A percentile compares a stretch with the other conserved stretches of the same genome.
These are phyloP conservation scores for Drosophila rellima DNA, from an alignment of 2,888 invertebrate genomes.

Conservation along the genomic window DNA sequence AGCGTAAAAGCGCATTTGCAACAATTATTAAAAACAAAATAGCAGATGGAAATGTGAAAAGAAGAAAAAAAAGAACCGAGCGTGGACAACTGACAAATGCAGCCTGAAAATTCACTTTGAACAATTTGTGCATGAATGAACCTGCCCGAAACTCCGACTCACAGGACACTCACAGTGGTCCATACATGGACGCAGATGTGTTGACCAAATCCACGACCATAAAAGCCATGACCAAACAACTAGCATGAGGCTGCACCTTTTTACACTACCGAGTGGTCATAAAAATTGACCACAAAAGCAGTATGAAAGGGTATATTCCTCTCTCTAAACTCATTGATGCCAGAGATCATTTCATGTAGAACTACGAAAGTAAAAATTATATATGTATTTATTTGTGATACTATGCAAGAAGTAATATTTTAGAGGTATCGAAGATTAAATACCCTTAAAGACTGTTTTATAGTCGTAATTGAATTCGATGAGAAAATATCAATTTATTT, in stretches of 20 bases:
- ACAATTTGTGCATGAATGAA: constrained; percentile 83
- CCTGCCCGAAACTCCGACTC: constrained; percentile 45
- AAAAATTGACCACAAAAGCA: constrained; percentile 7
- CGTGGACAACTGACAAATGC: constrained; percentile 74
- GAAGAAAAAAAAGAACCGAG: constrained; percentile 8
- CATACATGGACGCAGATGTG: constrained; percentile 41
- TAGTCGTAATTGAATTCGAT: no score
- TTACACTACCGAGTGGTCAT: constrained; percentile 7
- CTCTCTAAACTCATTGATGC: constrained; percentile 3
- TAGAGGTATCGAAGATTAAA: background rate
- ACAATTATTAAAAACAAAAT: constrained; percentile 70
- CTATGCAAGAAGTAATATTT: background rate
- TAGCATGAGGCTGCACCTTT: constrained; percentile 11
- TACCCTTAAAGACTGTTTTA: background rate
- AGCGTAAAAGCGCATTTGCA: constrained; percentile 85
- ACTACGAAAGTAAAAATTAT: background rate
- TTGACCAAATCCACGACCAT: constrained; percentile 43
- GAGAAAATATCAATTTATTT: no score
- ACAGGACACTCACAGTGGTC: constrained; percentile 15
- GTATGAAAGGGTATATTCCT: background rate
- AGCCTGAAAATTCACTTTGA: constrained; percentile 78
- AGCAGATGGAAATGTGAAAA: constrained; percentile 43
- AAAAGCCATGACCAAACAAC: constrained; percentile 37
- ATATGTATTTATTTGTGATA: background rate
- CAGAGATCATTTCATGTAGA: background rate